Percentiles rank a stretch among this genome's conserved stretches.
phyloP scores from a whole-genome alignment of 1,140 invertebrate species.

The Agraylea sexmaculata region DNA sequence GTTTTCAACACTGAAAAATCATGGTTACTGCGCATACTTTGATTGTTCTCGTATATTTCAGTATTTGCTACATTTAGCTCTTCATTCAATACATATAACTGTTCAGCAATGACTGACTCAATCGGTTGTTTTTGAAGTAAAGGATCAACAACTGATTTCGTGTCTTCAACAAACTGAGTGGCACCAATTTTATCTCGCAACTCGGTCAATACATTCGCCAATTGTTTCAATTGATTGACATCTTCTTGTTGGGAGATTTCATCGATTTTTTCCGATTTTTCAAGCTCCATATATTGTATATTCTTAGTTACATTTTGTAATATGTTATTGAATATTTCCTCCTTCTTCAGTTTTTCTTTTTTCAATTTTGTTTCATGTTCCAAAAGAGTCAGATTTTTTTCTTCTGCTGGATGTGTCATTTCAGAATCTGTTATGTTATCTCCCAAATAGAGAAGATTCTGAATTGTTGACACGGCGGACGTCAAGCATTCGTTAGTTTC shows the following conservation, averaged over 20 bases:
- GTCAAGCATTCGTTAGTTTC: conserved; percentile 11
- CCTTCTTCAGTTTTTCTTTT: conserved; percentile 6
- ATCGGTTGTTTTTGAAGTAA: conserved; percentile 31
- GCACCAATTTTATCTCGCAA: conserved; percentile 28
- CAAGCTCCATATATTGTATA: conserved; percentile 3
- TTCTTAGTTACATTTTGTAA: not conserved
- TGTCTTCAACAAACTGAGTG: conserved; percentile 5
- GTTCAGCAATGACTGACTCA: conserved; percentile 27
- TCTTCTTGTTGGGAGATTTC: conserved; percentile 19
- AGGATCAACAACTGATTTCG: conserved; percentile 21
- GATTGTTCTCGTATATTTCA: conserved; percentile 28
- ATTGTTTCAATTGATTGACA: conserved; percentile 19
- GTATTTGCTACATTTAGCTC: conserved; percentile 29
- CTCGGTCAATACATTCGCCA: conserved; percentile 28
- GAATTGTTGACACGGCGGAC: too few relatives aligned
- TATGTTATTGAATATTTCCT: not conserved
- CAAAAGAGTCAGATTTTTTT: too few relatives aligned
- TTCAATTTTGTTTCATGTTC: too few relatives aligned
- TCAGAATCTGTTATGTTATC: too few relatives aligned
- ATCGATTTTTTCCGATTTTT: conserved; percentile 14
- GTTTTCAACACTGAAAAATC: conserved; percentile 32
- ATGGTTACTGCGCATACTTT: conserved; percentile 26
- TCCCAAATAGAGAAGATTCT: too few relatives aligned
- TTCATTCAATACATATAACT: conserved; percentile 29
- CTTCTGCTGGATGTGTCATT: too few relatives aligned